These are phyloP conservation scores for Dinomys branickii DNA, from an alignment of 2,113 vertebrate species.

Conservation along the genomic window DNA sequence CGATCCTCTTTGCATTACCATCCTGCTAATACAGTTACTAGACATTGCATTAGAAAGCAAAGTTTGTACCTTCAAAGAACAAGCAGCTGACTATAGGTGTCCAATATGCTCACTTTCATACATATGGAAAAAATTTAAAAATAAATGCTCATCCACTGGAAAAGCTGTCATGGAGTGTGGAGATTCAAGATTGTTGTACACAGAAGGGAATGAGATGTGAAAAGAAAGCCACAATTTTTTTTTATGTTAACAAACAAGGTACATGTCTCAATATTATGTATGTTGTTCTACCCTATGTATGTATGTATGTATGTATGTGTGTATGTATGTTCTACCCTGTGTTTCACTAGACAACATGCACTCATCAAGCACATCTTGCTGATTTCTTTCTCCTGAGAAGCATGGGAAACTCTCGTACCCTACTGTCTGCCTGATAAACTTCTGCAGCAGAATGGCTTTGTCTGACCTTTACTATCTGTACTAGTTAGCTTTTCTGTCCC, in stretches of 20 bases:
- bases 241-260: not conserved
- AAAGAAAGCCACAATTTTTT: not conserved
- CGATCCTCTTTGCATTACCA: not conserved
- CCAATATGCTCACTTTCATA: too few species aligned
- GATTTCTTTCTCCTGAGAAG: rapidly evolving
- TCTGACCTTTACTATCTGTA: not conserved
- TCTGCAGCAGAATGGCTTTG: not conserved
- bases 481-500: not conserved
- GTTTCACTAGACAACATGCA: rapidly evolving
- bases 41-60: not conserved
- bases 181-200: too few species aligned
- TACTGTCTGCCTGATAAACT: not conserved
- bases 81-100: not conserved
- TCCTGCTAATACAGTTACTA: not conserved
- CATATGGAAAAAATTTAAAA: not conserved
- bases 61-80: not conserved
- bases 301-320: too few species aligned
- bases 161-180: not conserved
- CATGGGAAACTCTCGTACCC: not conserved
- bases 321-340: rapidly evolving
- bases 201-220: not conserved
- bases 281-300: not conserved
- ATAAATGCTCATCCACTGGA: not conserved
- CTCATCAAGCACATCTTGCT: not conserved
- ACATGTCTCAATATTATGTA: rapidly evolving